phyloP scores from a whole-genome alignment of 2,888 invertebrate species.

The Cantharis rufa region DNA sequence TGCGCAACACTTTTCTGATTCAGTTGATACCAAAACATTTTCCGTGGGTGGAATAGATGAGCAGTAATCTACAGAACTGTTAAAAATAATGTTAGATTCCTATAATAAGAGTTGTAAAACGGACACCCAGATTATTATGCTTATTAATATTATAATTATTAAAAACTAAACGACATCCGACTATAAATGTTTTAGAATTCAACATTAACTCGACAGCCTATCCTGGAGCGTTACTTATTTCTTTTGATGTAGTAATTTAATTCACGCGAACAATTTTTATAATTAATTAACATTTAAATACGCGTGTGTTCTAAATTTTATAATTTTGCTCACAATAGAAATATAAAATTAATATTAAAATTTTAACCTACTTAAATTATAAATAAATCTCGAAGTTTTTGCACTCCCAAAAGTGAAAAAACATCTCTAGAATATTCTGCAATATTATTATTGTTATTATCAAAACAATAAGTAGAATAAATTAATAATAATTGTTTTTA shows the following conservation, averaged over 20 bases:
- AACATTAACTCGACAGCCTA: not conserved
- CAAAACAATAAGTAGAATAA: not conserved
- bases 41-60: too few relatives aligned
- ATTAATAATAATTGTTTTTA: not conserved
- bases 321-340: not conserved
- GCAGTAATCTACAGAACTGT: too few relatives aligned
- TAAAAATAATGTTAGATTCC: too few relatives aligned
- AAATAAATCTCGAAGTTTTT: not conserved
- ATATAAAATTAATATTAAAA: not conserved
- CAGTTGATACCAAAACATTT: too few relatives aligned
- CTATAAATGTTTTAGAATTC: not conserved
- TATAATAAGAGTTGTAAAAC: too few relatives aligned
- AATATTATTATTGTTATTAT: not conserved
- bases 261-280: not conserved
- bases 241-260: not conserved
- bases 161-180: not conserved
- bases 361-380: not conserved
- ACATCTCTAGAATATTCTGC: not conserved
- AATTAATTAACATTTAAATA: not conserved
- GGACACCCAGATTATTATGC: too few relatives aligned
- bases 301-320: not conserved
- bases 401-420: not conserved
- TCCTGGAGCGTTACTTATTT: not conserved
- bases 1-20: too few relatives aligned
- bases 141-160: too few relatives aligned